Conservation (phyloP, 1,140 invertebrate species). For the Muscidifurax raptorellus region DNA sequence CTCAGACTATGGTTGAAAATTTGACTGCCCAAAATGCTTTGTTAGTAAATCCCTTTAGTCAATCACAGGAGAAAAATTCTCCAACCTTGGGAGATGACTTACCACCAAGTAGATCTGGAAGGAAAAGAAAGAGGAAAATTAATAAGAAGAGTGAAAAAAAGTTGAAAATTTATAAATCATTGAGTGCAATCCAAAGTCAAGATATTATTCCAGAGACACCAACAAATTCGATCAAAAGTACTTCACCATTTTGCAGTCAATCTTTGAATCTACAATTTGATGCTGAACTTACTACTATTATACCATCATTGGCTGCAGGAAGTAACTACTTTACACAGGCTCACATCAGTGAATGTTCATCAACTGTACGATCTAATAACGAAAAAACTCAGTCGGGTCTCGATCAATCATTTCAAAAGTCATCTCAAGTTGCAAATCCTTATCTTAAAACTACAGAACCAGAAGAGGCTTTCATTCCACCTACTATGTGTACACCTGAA, state of each 20-base stretch:
- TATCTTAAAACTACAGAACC: background rate
- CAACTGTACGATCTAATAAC: background rate
- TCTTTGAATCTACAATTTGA: background rate
- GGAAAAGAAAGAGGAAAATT: background rate
- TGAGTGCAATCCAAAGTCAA: background rate
- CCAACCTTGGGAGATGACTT: background rate
- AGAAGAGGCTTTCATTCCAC: no score
- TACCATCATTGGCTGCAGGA: constrained; percentile 5
- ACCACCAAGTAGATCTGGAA: background rate
- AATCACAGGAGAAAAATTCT: background rate
- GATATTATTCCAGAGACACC: background rate
- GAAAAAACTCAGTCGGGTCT: background rate
- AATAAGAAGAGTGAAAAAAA: background rate
- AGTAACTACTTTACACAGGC: background rate
- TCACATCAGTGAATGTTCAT: background rate
- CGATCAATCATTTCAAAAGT: background rate
- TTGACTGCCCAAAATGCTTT: background rate
- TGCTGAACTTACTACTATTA: background rate
- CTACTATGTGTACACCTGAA: no score
- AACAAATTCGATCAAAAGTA: background rate
- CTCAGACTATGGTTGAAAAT: background rate
- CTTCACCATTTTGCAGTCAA: constrained; percentile 18
- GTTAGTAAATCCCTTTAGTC: background rate
- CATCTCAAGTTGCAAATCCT: background rate
- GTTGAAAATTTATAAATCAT: background rate